Percentiles rank a stretch among this genome's conserved stretches.
These are phyloP conservation scores for Maconellicoccus hirsutus DNA, from an alignment of 1,140 invertebrate genomes.

Conservation along the genomic window DNA sequence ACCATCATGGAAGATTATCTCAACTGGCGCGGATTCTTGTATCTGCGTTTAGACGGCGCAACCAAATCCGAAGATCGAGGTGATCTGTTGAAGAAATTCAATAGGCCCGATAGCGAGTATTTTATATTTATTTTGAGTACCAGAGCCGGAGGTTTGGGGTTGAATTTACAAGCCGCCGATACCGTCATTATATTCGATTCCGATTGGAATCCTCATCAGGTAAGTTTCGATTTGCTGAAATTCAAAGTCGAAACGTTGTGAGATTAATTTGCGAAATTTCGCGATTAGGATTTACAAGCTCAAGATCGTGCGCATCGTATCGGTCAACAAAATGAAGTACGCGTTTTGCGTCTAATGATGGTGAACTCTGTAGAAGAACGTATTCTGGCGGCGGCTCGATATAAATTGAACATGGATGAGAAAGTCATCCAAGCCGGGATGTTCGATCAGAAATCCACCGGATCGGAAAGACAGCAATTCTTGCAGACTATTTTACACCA, in stretches of 20 bases:
- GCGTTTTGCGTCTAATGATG: constrained; percentile 54
- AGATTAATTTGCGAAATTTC: constrained; percentile 5
- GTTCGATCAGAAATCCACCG: constrained; percentile 98
- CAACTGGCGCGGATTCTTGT: constrained; percentile 41
- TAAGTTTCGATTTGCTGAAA: constrained; percentile 19
- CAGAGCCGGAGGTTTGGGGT: constrained; percentile 54
- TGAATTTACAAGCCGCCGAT: constrained; percentile 58
- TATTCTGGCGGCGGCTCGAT: constrained; percentile 52
- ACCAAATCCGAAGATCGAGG: constrained; percentile 60
- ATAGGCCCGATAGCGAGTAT: constrained; percentile 45
- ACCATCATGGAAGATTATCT: constrained; percentile 61
- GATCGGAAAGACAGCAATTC: constrained; percentile 86
- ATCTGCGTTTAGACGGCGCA: constrained; percentile 47
- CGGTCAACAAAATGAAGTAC: constrained; percentile 52
- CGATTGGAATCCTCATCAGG: constrained; percentile 64
- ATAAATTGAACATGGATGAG: constrained; percentile 61
- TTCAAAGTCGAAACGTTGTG: no score
- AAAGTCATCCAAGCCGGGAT: constrained; percentile 72
- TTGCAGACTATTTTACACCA: constrained; percentile 87
- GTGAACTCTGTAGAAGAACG: constrained; percentile 60
- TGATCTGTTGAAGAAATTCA: constrained; percentile 47
- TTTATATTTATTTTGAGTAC: constrained; percentile 58
- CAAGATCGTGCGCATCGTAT: constrained; percentile 63
- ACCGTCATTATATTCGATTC: constrained; percentile 64
- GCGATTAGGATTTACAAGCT: constrained; percentile 40